Conservation (phyloP, 2,113 vertebrate genomes). For the Protomyctophum bolini region DNA sequence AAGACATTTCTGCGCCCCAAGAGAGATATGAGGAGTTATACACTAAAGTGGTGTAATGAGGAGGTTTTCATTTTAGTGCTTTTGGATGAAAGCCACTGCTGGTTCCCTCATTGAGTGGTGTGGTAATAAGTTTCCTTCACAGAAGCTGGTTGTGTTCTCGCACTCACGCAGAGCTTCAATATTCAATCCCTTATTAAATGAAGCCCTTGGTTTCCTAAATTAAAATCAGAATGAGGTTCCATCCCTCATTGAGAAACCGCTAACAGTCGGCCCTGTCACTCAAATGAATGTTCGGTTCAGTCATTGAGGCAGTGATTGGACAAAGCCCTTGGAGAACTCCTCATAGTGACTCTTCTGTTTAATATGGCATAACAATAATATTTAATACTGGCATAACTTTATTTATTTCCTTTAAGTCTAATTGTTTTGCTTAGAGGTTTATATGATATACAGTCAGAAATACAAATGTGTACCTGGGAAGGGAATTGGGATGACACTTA, state of each 20-base stretch:
- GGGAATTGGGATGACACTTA: too few relatives aligned
- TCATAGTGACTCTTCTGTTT: background rate
- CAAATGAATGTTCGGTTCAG: too few relatives aligned
- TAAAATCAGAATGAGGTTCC: too few relatives aligned
- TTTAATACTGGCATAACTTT: background rate
- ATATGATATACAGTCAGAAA: background rate
- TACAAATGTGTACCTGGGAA: too few relatives aligned
- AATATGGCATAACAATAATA: constrained; percentile 13
- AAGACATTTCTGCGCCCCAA: background rate
- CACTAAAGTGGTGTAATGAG: constrained; percentile 35
- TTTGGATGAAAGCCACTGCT: constrained; percentile 11
- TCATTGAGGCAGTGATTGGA: too few relatives aligned
- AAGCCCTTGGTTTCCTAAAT: too few relatives aligned
- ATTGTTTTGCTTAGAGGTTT: background rate
- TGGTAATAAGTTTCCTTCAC: too few relatives aligned
- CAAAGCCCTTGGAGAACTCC: constrained; percentile 10
- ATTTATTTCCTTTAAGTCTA: background rate
- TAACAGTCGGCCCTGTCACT: too few relatives aligned
- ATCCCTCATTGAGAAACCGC: too few relatives aligned
- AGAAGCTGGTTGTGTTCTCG: too few relatives aligned
- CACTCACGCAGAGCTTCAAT: too few relatives aligned
- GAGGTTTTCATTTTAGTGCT: constrained; percentile 42
- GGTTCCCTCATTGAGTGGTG: constrained; percentile 16
- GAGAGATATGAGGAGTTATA: constrained; percentile 64
- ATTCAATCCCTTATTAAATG: too few relatives aligned